These are phyloP conservation scores for Eulithis prunata DNA, from an alignment of 2,888 invertebrate genomes.

Conservation along the genomic window DNA sequence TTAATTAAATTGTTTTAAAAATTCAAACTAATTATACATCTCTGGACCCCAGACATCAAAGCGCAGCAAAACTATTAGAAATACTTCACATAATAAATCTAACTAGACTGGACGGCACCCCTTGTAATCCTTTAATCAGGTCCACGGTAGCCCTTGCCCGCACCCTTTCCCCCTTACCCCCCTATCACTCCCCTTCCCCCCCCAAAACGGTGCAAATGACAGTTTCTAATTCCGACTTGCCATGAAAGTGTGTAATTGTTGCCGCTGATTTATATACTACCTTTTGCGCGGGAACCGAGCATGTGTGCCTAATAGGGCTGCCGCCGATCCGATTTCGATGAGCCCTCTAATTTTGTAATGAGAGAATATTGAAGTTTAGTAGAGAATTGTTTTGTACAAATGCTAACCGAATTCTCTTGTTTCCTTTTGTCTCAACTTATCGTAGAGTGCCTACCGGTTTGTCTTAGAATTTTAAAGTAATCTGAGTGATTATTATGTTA, in stretches of 20 bases:
- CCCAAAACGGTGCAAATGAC: conserved; percentile 83
- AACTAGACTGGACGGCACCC: conserved; percentile 81
- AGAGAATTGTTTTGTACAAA: conserved; percentile 7
- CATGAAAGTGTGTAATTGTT: conserved; percentile 85
- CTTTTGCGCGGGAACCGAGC: conserved; percentile 68
- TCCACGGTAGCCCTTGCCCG: conserved; percentile 80
- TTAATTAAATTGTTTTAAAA: background rate
- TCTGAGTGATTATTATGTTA: too few relatives aligned
- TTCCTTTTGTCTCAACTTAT: background rate
- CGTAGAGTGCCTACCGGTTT: too few relatives aligned
- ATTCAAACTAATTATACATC: conserved; percentile 2
- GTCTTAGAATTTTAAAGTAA: too few relatives aligned
- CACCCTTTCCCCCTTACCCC: conserved; percentile 74
- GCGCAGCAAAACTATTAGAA: conserved; percentile 68
- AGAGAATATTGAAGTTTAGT: conserved; percentile 40
- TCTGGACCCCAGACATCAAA: conserved; percentile 18
- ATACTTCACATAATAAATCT: conserved; percentile 83
- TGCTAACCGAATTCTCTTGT: background rate
- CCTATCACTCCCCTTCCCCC: conserved; percentile 56
- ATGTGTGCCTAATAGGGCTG: conserved; percentile 62
- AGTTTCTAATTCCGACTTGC: conserved; percentile 85
- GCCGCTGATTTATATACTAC: conserved; percentile 83
- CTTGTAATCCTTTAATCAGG: conserved; percentile 83
- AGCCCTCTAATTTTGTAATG: conserved; percentile 34
- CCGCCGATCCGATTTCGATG: conserved; percentile 40